Base-by-base conservation (phyloP, 2,113 vertebrate genomes). In the Dipodomys spectabilis region DNA sequence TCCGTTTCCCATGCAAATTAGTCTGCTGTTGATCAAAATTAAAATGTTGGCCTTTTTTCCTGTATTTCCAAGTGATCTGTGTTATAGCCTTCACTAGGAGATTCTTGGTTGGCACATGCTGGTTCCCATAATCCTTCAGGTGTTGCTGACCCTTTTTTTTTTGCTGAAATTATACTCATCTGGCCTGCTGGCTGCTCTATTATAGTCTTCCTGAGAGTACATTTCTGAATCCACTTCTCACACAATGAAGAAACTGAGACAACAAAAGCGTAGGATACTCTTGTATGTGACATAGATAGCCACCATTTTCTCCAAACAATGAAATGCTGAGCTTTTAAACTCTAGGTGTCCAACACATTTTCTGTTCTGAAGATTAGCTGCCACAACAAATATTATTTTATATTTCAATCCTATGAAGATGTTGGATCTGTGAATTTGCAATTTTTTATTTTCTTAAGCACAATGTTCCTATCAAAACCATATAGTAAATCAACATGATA, bases 1-100 rank as follows among this genome's bases (percentile, higher is more conserved):
- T 0, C 23, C 7, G 11, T 2, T 1, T 5, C 3, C 72, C 39
- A 23, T 1, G 0, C 44, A 75, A 16, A 49, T 18, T 27, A 20
- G 11, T 72, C 6, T 68, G 2, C 39, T 49, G 72, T 77, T 64
- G 0, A 72, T 93, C 2, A 73, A 25, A 82, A 45, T 18, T 22
- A 9, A 79, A 82, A 74, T 1, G 0, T 0, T 30, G 25, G 0
- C 53, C 2, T 4, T 60, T 87, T 64, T 45, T 75, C 28, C 2
- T 6, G 20, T 68, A 6, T 45, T 39, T 39, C 39, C 39, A 39
- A 39, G 39, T 28, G 12, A 53, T 44, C 35, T 7, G 22, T 4
- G 5, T 2, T 32, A 8, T 22, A 10, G 7, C 10, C 10, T 12
- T 78, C 32, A 60, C 0, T 35, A 25, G 7, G 15, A 57, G 4